Percentiles rank a stretch among this genome's conserved stretches.
Evolutionary conservation across 1,140 invertebrate species (phyloP).

Genomic region (Platyscapa corneri): DNA sequence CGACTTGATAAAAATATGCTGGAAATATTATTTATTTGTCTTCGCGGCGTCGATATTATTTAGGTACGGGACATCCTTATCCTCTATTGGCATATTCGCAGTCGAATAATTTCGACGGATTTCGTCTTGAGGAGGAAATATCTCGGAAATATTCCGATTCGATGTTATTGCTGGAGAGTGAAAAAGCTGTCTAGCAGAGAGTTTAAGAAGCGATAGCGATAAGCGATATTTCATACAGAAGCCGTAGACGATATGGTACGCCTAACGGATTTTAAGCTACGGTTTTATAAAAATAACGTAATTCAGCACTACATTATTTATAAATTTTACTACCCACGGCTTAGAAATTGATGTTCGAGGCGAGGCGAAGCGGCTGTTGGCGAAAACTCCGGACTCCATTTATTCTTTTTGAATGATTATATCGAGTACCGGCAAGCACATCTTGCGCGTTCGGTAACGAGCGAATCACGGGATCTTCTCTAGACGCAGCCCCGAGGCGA

Average conservation of each 20-base stretch:
- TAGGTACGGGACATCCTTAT: background rate
- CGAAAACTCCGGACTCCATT: background rate
- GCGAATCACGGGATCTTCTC: background rate
- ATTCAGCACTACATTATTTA: constrained; percentile 2
- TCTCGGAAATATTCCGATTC: background rate
- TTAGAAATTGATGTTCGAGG: background rate
- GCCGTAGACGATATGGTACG: background rate
- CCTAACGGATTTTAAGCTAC: background rate
- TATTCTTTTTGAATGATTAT: background rate
- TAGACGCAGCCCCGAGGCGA: background rate
- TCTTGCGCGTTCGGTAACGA: background rate
- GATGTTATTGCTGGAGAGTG: background rate
- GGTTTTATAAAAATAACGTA: background rate
- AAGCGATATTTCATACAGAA: background rate
- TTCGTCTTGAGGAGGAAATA: background rate
- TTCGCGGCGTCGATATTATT: background rate
- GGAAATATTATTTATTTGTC: no score
- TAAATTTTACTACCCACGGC: background rate
- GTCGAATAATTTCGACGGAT: background rate
- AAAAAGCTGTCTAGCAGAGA: background rate
- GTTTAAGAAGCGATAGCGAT: background rate
- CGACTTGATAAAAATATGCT: background rate
- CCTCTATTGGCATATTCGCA: background rate
- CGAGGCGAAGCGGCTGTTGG: background rate
- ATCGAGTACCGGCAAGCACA: background rate